Base-by-base conservation (phyloP, 2,888 invertebrate species). In the Choristoneura rosaceana region DNA sequence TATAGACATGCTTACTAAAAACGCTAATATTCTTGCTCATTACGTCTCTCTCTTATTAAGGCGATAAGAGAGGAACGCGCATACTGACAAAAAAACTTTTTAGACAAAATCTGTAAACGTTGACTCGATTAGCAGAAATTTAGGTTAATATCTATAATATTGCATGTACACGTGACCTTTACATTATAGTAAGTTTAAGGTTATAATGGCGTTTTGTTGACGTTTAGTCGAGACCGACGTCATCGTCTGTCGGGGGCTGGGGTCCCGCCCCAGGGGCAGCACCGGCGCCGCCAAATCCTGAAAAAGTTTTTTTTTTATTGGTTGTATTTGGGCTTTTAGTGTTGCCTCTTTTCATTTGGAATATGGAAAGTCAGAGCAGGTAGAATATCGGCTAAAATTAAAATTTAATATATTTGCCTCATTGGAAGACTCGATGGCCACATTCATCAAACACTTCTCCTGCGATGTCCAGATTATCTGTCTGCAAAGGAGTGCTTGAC, bases 181-280 rank as follows among this genome's bases (percentile, higher is more conserved):
- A 34, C 8, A 41, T 63, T 63, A 69, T 60, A 64, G 25, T 52
- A 17, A 52, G 15, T 70, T 34, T 58, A 25, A 34, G 9, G 55
- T 61, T 61, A 25, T 33, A 52, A 61, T 65, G 63, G 50, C 45
- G 41, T 62, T 8, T 14, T 47, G 15, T 17, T 15, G 58, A n/a
- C 38, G 25, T 50, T 83, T 95, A 96, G 85, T 96, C 96, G 59
- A 96, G 95, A 68, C 95, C 96, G 70, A 96, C 96, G 80, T 96
- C 96, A 69, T 95, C 95, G 74, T 95, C 95, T 1, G 93, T 85
- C 61, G 92, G 88, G 60, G 92, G 88, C 33, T 92, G 87, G 70
- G 79, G 83, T 70, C 79, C 88, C 69, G 80, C 82, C 68, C 78
- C 87, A 71, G 81, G 88, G 12, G 77, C 84, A 0, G 82, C 81